phyloP scores from a whole-genome alignment of 2,888 invertebrate species.

The Pachymerium ferrugineum region DNA sequence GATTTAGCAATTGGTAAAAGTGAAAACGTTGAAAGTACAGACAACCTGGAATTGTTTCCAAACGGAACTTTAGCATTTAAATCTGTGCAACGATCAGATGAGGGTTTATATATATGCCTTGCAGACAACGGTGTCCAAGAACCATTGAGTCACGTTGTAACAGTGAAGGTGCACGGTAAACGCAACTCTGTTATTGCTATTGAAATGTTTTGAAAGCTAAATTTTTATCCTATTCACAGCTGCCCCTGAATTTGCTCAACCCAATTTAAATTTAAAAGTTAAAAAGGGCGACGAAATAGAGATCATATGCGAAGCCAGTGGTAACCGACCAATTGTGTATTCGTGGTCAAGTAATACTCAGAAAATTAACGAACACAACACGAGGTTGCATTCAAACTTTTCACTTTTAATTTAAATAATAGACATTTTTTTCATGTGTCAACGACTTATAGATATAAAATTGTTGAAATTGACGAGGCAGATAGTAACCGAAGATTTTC shows the following conservation, averaged over 20 bases:
- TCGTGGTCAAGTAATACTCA: not conserved
- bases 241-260: not conserved
- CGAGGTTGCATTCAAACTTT: not conserved
- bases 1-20: constrained; percentile 29
- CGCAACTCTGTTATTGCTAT: too few relatives aligned
- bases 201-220: not conserved
- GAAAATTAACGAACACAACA: not conserved
- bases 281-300: not conserved
- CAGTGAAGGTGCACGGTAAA: constrained; percentile 33
- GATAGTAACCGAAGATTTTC: constrained; percentile 30
- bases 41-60: constrained; percentile 9
- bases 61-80: constrained; percentile 31
- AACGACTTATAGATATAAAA: not conserved
- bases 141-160: constrained; percentile 2
- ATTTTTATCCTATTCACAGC: not conserved
- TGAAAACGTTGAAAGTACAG: not conserved
- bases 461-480: constrained; percentile 28
- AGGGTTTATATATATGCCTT: constrained; percentile 32
- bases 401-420: not conserved
- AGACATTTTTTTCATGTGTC: not conserved
- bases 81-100: not conserved
- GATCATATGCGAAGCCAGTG: not conserved
- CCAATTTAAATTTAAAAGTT: not conserved
- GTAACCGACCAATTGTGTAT: not conserved
- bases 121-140: constrained; percentile 33